phyloP scores from a whole-genome alignment of 2,113 vertebrate genomes.

The Nesogale talazaci region DNA sequence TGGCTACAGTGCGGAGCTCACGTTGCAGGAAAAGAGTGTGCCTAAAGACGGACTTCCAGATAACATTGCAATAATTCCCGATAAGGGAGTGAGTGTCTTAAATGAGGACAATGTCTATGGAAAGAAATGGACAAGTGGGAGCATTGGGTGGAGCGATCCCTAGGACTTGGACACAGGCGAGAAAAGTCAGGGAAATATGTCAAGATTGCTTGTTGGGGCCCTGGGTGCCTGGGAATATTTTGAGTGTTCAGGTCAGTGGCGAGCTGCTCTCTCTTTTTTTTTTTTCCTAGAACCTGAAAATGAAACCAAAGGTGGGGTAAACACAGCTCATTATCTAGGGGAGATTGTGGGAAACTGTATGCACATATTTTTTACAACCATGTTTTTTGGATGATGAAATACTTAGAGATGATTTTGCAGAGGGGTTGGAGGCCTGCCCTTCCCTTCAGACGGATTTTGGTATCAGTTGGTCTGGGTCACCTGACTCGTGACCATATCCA shows the following conservation, averaged over 20 bases:
- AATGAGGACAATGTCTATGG: neutral
- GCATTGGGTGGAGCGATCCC: neutral
- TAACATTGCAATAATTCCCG: neutral
- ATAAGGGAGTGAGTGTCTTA: neutral
- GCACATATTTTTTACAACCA: too few relatives aligned
- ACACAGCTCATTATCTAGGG: neutral
- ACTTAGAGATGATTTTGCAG: neutral
- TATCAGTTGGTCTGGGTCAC: neutral
- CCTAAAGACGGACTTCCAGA: neutral
- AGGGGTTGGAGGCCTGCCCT: neutral
- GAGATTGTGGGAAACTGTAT: too few relatives aligned
- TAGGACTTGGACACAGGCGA: neutral
- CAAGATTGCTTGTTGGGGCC: neutral
- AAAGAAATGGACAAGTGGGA: neutral
- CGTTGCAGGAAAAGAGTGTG: neutral
- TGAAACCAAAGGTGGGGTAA: neutral
- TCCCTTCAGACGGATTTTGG: neutral
- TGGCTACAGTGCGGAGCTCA: neutral
- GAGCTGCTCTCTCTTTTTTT: neutral
- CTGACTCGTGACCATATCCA: neutral
- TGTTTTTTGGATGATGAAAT: neutral
- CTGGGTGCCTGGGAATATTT: neutral
- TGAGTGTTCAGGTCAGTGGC: neutral
- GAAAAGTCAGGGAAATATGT: neutral
- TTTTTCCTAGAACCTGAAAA: neutral